Evolutionary conservation across 2,797 vertebrate genomes (phyloP).

Genomic region (Passerculus sandwichensis): DNA sequence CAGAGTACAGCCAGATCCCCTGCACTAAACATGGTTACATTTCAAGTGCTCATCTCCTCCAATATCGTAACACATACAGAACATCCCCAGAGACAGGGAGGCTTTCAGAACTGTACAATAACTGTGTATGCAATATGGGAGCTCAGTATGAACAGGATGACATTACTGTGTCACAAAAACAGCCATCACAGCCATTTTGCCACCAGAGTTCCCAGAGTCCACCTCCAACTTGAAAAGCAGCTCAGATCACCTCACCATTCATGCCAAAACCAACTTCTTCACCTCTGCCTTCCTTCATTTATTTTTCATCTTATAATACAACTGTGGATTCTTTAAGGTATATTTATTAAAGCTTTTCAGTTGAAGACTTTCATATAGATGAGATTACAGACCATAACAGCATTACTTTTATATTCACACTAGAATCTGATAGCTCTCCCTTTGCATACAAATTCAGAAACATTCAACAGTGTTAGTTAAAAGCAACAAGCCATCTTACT

Average conservation of each 20-base stretch:
- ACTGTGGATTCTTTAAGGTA: neutral
- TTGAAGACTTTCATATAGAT: neutral
- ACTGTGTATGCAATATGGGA: neutral
- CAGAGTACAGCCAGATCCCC: neutral
- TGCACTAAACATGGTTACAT: neutral
- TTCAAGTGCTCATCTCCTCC: neutral
- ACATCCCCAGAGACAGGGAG: neutral
- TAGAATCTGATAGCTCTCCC: neutral
- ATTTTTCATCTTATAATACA: neutral
- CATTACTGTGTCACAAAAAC: accelerated
- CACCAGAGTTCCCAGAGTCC: neutral
- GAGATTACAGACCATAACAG: neutral
- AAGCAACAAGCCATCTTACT: neutral
- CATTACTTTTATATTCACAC: neutral
- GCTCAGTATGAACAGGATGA: neutral
- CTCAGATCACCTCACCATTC: neutral
- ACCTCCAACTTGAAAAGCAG: neutral
- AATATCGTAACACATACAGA: accelerated
- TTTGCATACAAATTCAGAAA: neutral
- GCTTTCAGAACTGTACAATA: neutral
- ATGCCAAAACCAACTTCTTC: neutral
- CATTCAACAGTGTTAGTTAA: neutral
- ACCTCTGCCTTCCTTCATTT: neutral
- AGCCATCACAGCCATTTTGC: neutral
- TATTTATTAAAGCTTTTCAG: neutral